Evolutionary conservation across 2,888 invertebrate genomes (phyloP).

Genomic region (Hipparchia semele): DNA sequence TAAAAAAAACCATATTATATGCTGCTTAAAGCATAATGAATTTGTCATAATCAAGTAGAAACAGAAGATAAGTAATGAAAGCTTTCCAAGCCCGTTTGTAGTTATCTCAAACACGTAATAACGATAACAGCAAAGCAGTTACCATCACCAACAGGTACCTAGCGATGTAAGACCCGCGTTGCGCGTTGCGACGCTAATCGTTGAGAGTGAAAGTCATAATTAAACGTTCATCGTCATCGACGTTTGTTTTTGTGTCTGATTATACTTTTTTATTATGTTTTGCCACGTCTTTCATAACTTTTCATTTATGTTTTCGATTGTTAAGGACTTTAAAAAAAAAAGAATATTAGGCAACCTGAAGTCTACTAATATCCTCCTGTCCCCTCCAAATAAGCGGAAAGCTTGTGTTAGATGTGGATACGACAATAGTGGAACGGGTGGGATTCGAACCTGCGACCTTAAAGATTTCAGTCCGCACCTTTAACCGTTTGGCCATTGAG

Average conservation of each 20-base stretch:
- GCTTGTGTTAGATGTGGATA: too few relatives aligned
- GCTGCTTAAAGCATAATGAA: too few relatives aligned
- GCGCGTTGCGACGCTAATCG: conserved; percentile 48
- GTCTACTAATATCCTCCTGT: too few relatives aligned
- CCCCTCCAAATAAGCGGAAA: too few relatives aligned
- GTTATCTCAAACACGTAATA: conserved; percentile 20
- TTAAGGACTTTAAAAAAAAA: too few relatives aligned
- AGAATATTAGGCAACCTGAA: too few relatives aligned
- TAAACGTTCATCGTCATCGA: conserved; percentile 47
- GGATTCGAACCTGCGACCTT: too few relatives aligned
- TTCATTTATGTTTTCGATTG: neutral
- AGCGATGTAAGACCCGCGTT: neutral
- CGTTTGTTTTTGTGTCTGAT: conserved; percentile 51
- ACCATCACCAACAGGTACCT: conserved; percentile 14
- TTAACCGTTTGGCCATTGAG: too few relatives aligned
- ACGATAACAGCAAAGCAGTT: neutral
- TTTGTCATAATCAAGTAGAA: too few relatives aligned
- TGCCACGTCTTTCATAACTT: neutral
- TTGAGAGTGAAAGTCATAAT: conserved; percentile 56
- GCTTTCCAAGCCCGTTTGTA: neutral
- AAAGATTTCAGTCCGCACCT: too few relatives aligned
- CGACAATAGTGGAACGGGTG: too few relatives aligned
- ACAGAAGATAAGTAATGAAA: neutral
- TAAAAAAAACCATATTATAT: too few relatives aligned
- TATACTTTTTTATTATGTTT: neutral